Base-by-base conservation (phyloP, 2,797 vertebrate genomes). In the Caiman crocodilus region DNA sequence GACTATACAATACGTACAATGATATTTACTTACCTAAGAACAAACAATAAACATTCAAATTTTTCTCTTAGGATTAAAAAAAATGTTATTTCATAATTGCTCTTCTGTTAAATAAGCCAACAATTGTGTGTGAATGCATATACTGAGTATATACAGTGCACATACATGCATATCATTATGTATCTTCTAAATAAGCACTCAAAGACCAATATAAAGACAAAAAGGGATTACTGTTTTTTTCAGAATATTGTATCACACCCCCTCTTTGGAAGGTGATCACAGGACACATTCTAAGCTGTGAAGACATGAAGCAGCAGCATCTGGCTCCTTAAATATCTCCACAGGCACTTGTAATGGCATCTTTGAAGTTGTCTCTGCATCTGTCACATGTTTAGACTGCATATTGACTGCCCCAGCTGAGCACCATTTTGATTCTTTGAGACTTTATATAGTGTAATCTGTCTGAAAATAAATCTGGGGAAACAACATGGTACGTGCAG, bases 301-400 rank as follows among this genome's bases (percentile, higher is more conserved):
- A 97, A 96, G 92, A 95, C 93, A 93, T 59, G 96, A 95, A 95
- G 91, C 82, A 90, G 90, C 80, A 94, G 96, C 97, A 97, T 97
- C 96, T 98, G 97, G 96, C 89, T 97, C 92, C 96, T 96, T 96
- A 96, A 97, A 95, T 95, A 94, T 96, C 97, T 97, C 97, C 96
- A 97, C 74, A 76, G 97, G 96, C 93, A 95, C 94, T 97, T 97
- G 94, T 95, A 97, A 96, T 84, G 67, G 90, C 93, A 97, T 95
- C 96, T 97, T 97, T 98, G 97, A 98, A 97, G 96, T 96, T 85
- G 30, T 93, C 94, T 96, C 95, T 94, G 87, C 95, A 97, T 96
- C 97, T 98, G 97, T 96, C 96, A 96, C 91, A 94, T 94, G 92
- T 94, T 96, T 95, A 95, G 96, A 86, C 94, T 96, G 78, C 90